These are phyloP conservation scores for Nestor notabilis DNA, from an alignment of 2,113 vertebrate species.

Conservation along the genomic window DNA sequence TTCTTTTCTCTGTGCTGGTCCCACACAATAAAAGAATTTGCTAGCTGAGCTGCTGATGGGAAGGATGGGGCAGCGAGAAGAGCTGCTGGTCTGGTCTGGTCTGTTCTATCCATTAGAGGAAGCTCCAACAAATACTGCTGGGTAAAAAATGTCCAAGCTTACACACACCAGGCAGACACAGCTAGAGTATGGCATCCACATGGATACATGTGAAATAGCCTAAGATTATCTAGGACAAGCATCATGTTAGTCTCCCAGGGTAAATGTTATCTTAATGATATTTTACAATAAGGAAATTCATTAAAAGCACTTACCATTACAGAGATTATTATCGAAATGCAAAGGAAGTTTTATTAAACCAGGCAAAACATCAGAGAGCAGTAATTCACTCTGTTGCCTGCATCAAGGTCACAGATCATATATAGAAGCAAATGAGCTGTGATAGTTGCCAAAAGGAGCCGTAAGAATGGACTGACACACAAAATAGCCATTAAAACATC, in stretches of 20 bases:
- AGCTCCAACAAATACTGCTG: not conserved
- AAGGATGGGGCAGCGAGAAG: fast-evolving
- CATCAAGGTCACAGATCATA: not conserved
- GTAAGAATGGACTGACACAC: not conserved
- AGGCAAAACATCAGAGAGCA: not conserved
- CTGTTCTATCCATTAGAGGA: not conserved
- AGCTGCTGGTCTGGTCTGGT: not conserved
- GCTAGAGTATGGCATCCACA: not conserved
- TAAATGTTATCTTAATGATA: not conserved
- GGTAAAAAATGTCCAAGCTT: not conserved
- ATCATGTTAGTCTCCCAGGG: not conserved
- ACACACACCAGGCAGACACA: not conserved
- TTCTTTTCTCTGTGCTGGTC: not conserved
- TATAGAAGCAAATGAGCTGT: not conserved
- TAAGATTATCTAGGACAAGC: not conserved
- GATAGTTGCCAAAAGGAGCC: not conserved
- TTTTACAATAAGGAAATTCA: not conserved
- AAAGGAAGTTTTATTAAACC: not conserved
- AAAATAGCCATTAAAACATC: not conserved
- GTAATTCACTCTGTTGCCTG: not conserved
- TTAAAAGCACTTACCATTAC: not conserved
- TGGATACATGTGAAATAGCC: fast-evolving
- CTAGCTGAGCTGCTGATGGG: not conserved
- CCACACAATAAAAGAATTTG: not conserved
- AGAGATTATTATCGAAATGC: not conserved